Conservation (phyloP, 2,113 vertebrate genomes). For the Glareola pratincola region DNA sequence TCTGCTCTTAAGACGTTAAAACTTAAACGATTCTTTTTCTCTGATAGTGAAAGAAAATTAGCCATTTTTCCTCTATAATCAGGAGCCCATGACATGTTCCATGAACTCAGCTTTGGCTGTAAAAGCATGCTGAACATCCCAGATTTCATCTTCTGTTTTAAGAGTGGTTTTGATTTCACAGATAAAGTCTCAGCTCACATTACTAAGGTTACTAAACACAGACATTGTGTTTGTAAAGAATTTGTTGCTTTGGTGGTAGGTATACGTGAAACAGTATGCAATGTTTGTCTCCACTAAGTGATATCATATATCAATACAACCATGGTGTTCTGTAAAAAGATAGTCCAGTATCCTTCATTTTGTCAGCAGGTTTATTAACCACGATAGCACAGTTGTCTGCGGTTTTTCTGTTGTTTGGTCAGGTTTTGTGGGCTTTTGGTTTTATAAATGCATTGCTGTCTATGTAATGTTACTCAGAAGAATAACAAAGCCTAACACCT, state of each 20-base stretch:
- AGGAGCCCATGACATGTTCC: not conserved
- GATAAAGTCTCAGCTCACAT: not conserved
- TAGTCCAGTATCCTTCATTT: not conserved
- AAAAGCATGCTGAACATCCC: not conserved
- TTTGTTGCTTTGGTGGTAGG: not conserved
- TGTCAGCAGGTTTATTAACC: not conserved
- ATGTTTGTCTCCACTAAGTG: not conserved
- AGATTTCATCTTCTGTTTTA: not conserved
- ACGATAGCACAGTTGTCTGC: not conserved
- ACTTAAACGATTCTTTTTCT: not conserved
- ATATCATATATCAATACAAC: not conserved
- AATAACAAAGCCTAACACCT: not conserved
- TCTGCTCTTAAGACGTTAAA: not conserved
- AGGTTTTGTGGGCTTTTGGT: not conserved
- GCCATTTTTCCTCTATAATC: not conserved
- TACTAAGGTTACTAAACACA: not conserved
- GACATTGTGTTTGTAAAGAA: not conserved
- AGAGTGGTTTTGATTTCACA: not conserved
- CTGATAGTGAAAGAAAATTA: not conserved
- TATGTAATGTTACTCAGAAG: not conserved
- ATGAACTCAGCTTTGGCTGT: not conserved
- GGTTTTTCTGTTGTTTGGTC: not conserved
- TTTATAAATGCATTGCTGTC: not conserved
- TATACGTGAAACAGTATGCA: not conserved
- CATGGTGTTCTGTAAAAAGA: not conserved